Percentiles rank a stretch among this genome's conserved stretches.
These are phyloP conservation scores for Drosophila anceps DNA, from an alignment of 2,888 invertebrate genomes.

Conservation along the genomic window DNA sequence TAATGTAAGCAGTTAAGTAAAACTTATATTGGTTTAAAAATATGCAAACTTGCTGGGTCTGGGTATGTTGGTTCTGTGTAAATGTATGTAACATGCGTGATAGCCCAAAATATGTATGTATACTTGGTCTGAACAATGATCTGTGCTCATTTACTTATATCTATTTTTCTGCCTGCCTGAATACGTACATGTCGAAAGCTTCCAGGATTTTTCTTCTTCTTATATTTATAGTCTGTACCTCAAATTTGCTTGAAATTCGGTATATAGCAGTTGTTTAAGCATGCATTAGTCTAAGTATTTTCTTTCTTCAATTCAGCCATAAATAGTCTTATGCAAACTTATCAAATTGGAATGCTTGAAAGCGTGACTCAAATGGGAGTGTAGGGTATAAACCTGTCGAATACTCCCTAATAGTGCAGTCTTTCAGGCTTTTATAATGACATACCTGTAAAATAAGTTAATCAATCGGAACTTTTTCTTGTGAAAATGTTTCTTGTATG, in stretches of 20 bases:
- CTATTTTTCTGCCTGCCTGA: too few relatives aligned
- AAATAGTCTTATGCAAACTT: too few relatives aligned
- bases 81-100: not conserved
- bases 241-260: too few relatives aligned
- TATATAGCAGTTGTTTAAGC: too few relatives aligned
- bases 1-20: conserved; percentile 16
- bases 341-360: not conserved
- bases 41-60: not conserved
- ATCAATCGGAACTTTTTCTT: conserved; percentile 3
- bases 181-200: too few relatives aligned
- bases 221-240: too few relatives aligned
- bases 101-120: not conserved
- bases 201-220: too few relatives aligned
- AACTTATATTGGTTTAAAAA: not conserved
- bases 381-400: not conserved
- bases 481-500: not conserved
- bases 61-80: not conserved
- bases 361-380: not conserved
- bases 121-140: not conserved
- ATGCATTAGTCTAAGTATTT: too few relatives aligned
- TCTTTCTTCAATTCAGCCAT: too few relatives aligned
- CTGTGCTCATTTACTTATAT: too few relatives aligned
- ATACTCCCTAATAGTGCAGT: not conserved
- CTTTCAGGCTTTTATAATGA: not conserved
- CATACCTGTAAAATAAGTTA: not conserved